Percentiles rank a stretch among this genome's conserved stretches.
These are phyloP conservation scores for Hyaena hyaena DNA, from an alignment of 2,113 vertebrate species.

Conservation along the genomic window DNA sequence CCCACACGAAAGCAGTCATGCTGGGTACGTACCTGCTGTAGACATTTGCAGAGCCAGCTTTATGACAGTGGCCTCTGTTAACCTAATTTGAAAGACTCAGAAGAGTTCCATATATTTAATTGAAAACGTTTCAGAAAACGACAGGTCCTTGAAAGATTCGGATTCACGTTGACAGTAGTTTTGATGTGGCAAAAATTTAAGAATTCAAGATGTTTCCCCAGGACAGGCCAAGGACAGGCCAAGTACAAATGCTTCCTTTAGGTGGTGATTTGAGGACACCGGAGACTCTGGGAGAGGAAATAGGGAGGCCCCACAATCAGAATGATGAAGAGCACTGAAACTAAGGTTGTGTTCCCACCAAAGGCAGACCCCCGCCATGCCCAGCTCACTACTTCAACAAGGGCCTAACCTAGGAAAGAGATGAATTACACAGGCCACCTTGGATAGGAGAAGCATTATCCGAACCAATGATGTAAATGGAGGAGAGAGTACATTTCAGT, in stretches of 20 bases:
- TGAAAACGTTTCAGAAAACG: conserved; percentile 4
- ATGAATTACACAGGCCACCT: background rate
- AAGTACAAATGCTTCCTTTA: background rate
- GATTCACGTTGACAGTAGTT: background rate
- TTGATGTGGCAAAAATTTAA: conserved; percentile 29
- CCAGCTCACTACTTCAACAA: background rate
- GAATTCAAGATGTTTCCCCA: background rate
- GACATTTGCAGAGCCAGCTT: background rate
- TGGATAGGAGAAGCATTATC: conserved; percentile 1
- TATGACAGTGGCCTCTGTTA: background rate
- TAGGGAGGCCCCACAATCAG: background rate
- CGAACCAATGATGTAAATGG: background rate
- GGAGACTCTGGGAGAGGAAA: background rate
- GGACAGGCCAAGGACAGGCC: background rate
- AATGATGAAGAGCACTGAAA: background rate
- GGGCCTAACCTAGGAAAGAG: background rate
- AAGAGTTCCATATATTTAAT: background rate
- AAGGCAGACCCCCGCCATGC: background rate
- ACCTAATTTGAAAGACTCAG: background rate
- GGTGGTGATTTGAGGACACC: background rate
- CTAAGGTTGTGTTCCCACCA: background rate
- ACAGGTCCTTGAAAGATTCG: background rate
- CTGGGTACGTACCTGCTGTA: background rate
- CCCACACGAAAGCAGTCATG: background rate
- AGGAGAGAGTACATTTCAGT: conserved; percentile 20